Evolutionary conservation across 2,888 invertebrate genomes (phyloP), one percentile per base, ranked within the genome.

Genomic region (Steinernema hermaphroditum): DNA sequence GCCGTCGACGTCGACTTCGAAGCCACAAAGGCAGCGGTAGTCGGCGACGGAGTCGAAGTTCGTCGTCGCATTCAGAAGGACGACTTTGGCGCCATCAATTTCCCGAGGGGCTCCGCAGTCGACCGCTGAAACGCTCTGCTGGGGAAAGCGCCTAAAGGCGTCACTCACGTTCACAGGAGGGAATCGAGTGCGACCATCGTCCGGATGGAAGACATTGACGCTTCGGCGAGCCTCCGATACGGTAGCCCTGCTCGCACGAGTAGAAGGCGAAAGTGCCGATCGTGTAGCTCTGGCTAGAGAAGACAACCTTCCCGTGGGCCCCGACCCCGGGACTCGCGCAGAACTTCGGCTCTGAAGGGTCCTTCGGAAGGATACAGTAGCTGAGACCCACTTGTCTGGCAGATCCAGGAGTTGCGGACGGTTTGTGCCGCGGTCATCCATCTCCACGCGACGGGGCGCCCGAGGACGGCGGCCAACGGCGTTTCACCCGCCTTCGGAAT

Each of bases 281-380:
- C 1, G 82, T 81, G 71, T 82, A 83, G 4, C 81, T 79, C 69
- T 83, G 80, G 24, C 80, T 79, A 0, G 82, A 83, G 70, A 83
- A 83, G 8, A 77, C 77, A 2, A 83, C 83, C 44, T 79, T 75
- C 4, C 81, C 79, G 8, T 80, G 78, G 34, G 79, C 82, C 16
- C 81, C 80, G 0, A 83, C 82, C 0, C 83, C 83, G 0, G 83
- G 83, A 29, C 80, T 80, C 19, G 82, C 81, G 72, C 83, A 83
- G 73, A 81, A 83, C 50, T 83, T 83, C 1, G 83, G 83, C 69
- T 83, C 78, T 78, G 69, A 68, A 77, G 34, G 14, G 6, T 2
- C 16, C 27, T 8, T 16, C 29, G 0, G 29, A 0, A 69, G 9
- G 49, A 2, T 9, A 29, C 24, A 12, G 54, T 12, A n/a, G 6